Evolutionary conservation across 2,888 invertebrate genomes (phyloP).

Genomic region (Uropetala carovei): DNA sequence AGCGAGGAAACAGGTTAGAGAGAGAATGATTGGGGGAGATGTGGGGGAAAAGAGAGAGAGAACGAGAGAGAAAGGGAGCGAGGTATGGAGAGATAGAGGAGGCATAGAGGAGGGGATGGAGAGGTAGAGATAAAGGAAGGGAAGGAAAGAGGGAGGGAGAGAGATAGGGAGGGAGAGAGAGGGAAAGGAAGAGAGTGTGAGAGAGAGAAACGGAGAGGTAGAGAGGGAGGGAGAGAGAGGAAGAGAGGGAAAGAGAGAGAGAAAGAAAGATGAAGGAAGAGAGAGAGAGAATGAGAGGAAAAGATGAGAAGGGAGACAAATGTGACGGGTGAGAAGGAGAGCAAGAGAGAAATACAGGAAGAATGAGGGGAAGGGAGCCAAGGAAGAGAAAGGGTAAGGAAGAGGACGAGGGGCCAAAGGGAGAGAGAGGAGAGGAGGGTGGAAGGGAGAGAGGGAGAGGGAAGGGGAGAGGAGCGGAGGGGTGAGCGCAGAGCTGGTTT

Average conservation of each 20-base stretch:
- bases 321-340: slow-evolving; percentile 18
- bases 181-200: neutral
- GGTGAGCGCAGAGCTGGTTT: slow-evolving; percentile 41
- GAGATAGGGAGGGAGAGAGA: slow-evolving; percentile 65
- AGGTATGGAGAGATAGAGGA: slow-evolving; percentile 66
- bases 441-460: neutral
- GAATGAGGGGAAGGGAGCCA: slow-evolving; percentile 23
- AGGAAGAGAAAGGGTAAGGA: slow-evolving; percentile 61
- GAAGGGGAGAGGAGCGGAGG: neutral
- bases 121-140: slow-evolving; percentile 65
- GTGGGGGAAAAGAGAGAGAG: slow-evolving; percentile 22
- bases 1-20: no score
- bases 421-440: no score
- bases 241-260: slow-evolving; percentile 4
- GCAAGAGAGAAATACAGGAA: slow-evolving; percentile 66
- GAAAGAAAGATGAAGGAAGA: slow-evolving; percentile 65
- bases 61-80: slow-evolving; percentile 60
- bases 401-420: slow-evolving; percentile 62
- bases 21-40: no score
- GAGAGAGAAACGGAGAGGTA: neutral
- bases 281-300: neutral
- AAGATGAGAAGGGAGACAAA: slow-evolving; percentile 66
- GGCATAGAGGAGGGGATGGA: slow-evolving; percentile 65
- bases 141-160: slow-evolving; percentile 66
- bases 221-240: neutral